Conservation (phyloP, 2,113 vertebrate genomes). For the Galeopterus variegatus region DNA sequence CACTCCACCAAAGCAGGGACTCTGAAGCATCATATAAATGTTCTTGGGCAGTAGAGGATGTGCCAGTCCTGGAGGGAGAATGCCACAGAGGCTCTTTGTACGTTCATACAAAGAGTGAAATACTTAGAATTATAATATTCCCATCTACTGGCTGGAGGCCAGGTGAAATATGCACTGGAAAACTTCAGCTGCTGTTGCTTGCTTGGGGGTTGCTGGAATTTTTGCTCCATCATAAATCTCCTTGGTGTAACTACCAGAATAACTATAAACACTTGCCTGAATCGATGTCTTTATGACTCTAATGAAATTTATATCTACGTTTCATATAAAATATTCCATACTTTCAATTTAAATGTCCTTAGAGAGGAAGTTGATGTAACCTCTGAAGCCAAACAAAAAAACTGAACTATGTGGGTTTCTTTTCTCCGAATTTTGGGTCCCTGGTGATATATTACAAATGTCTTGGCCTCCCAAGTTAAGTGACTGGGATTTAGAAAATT, state of each 20-base stretch:
- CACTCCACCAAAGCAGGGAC: constrained; percentile 70
- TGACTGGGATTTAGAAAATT: constrained; percentile 93
- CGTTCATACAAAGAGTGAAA: constrained; percentile 70
- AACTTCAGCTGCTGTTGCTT: constrained; percentile 76
- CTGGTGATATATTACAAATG: constrained; percentile 83
- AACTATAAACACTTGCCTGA: constrained; percentile 79
- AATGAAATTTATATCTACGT: constrained; percentile 66
- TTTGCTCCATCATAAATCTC: constrained; percentile 80
- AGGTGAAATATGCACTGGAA: constrained; percentile 77
- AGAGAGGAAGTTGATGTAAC: constrained; percentile 81
- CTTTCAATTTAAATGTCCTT: constrained; percentile 66
- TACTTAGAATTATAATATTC: constrained; percentile 80
- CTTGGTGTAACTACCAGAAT: constrained; percentile 75
- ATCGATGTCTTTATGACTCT: constrained; percentile 68
- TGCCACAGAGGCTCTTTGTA: constrained; percentile 81
- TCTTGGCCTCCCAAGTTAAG: constrained; percentile 91
- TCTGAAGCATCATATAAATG: constrained; percentile 64
- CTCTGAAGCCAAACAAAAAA: constrained; percentile 65
- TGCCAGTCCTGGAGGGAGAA: constrained; percentile 57
- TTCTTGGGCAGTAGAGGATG: constrained; percentile 66
- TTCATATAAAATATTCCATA: constrained; percentile 82
- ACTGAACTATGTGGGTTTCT: constrained; percentile 71
- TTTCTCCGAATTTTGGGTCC: constrained; percentile 61
- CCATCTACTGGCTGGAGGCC: constrained; percentile 76
- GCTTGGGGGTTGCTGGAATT: constrained; percentile 77